Percentiles rank a stretch among this genome's conserved stretches.
Evolutionary conservation across 1,140 invertebrate species (phyloP).

Genomic region (Macrotrachela quadricornifera): DNA sequence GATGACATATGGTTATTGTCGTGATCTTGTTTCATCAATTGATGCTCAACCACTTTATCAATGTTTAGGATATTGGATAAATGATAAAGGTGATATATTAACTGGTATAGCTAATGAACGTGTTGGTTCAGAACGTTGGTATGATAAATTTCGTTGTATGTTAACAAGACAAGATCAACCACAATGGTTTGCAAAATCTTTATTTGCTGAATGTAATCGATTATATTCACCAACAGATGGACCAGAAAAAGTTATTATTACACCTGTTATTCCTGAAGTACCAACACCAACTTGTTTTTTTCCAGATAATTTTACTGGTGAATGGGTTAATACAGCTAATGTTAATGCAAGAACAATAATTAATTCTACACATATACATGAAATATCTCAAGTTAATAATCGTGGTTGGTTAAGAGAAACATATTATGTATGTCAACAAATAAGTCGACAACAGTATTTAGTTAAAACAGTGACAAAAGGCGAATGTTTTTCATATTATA

Average conservation of each 20-base stretch:
- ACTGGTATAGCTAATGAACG: constrained; percentile 5
- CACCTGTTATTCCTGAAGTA: constrained; percentile 1
- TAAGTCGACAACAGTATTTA: constrained; percentile 7
- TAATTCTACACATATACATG: constrained; percentile 6
- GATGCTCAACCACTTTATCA: not conserved
- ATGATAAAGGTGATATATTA: constrained; percentile 6
- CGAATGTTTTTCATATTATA: constrained; percentile 8
- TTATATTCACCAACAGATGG: constrained; percentile 5
- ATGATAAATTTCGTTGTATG: constrained; percentile 8
- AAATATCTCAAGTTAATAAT: constrained; percentile 3
- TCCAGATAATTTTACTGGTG: constrained; percentile 8
- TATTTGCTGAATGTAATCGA: constrained; percentile 1
- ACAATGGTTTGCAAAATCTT: constrained; percentile 4
- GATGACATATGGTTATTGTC: constrained; percentile 3
- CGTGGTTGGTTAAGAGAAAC: constrained; percentile 7
- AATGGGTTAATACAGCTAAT: constrained; percentile 8
- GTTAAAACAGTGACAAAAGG: constrained; percentile 4
- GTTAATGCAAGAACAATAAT: constrained; percentile 6
- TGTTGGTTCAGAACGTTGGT: not conserved
- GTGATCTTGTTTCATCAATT: not conserved
- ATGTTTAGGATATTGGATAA: constrained; percentile 6
- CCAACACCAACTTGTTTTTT: constrained; percentile 3
- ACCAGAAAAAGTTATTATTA: constrained; percentile 1
- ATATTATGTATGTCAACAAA: constrained; percentile 8
- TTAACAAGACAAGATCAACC: constrained; percentile 8